Evolutionary conservation across 2,888 invertebrate species (phyloP), one percentile per base, ranked within the genome.

Genomic region (Hemaris fuciformis): DNA sequence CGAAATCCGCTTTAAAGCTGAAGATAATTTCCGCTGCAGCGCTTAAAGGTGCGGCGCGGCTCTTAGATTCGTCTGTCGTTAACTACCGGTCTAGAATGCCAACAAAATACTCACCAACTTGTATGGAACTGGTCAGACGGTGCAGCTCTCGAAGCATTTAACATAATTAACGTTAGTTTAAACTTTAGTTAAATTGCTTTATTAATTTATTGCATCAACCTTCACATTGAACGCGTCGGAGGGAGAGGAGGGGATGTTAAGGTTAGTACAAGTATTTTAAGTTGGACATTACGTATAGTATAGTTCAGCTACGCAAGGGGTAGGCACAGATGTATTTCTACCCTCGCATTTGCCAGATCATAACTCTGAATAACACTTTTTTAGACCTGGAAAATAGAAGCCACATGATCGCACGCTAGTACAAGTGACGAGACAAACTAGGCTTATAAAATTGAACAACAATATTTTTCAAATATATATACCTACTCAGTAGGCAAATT

Each of bases 151-250:
- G 59, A 38, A 64, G 67, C 65, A 66, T 70, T 71, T 68, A 75
- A 72, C 66, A 66, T 72, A 64, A 75, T 73, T 64, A 66, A 66
- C 64, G 66, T 64, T 64, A 71, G 66, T 72, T 71, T 60, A 66
- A 65, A 63, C 56, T 63, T 59, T 59, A 71, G 72, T 72, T 71
- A 62, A 65, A 72, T 71, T 69, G 70, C 61, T 68, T 64, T 71
- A 72, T 66, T 73, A 71, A 67, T 72, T 68, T 66, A 73, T 64
- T 63, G 62, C 43, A 59, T 57, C 58, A 53, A 59, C 61, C 53
- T 62, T 58, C 48, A 31, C 10, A 60, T 38, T 57, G 60, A 42
- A 57, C 46, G 53, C 22, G 10, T n/a, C n/a, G n/a, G n/a, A n/a
- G n/a, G n/a, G n/a, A n/a, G n/a, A n/a, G n/a, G 48, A 18, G 18